A percentile compares a stretch with the other conserved stretches of the same genome.
Evolutionary conservation across 92 coral and sea anemone genomes (phyloP).

Genomic region (Actinostola sp.): DNA sequence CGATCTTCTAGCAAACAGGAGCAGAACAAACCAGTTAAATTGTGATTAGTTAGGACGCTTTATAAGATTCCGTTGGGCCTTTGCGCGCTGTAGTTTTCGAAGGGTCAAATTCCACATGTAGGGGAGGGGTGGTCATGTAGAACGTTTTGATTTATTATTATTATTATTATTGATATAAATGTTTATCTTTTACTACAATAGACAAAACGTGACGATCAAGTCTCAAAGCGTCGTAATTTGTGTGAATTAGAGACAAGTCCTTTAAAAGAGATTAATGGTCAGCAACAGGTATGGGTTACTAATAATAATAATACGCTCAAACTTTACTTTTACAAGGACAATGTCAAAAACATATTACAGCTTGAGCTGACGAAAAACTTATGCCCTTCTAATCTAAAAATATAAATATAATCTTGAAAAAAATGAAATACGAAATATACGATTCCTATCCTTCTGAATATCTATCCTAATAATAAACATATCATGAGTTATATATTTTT

Average conservation of each 20-base stretch:
- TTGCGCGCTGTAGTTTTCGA: background rate
- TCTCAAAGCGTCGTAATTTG: conserved; percentile 81
- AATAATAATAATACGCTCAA: too few species aligned
- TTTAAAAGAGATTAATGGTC: conserved; percentile 69
- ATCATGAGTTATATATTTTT: too few species aligned
- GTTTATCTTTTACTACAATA: conserved; percentile 4
- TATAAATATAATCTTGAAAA: too few species aligned
- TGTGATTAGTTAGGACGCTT: too few species aligned
- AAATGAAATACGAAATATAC: too few species aligned
- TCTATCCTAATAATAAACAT: too few species aligned
- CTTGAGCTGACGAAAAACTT: background rate
- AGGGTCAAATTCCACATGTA: background rate
- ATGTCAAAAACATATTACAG: too few species aligned
- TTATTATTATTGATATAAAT: background rate
- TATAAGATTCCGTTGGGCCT: background rate
- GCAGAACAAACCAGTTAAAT: too few species aligned
- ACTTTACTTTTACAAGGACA: background rate
- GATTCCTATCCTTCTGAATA: too few species aligned
- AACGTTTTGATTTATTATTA: too few species aligned
- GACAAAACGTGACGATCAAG: conserved; percentile 81
- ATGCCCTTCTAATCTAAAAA: too few species aligned
- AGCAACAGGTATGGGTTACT: conserved; percentile 62
- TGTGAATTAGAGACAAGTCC: conserved; percentile 70
- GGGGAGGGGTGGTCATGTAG: background rate
- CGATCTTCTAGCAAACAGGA: too few species aligned